Evolutionary conservation across 1,140 invertebrate genomes (phyloP), one percentile per base, ranked within the genome.

Genomic region (Zaprionus ghesquierei): DNA sequence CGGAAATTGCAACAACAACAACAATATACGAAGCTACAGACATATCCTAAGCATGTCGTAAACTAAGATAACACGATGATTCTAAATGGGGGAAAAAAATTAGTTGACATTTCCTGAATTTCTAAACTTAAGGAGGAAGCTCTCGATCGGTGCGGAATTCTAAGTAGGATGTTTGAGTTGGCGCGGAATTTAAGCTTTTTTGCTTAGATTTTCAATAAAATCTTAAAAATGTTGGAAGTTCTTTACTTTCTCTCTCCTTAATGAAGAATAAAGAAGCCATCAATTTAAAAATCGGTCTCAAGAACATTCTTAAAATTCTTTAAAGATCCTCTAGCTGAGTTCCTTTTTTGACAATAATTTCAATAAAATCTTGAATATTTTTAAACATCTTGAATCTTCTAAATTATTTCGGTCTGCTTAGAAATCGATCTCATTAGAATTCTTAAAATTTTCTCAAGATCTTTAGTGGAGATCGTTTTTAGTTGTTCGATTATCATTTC

Each of bases 1-100:
- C 69, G 69, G 18, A 61, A 60, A 68, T 54, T 49, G 13, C 60
- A 61, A 4, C 3, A 46, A n/a, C n/a, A 20, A 41, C 6, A 29
- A 29, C 5, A 29, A 5, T 29, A 5, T 1, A 29, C 0, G 9
- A 46, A 20, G 22, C 41, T 46, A 46, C 41, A 46, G 20, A 18
- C 9, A 46, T 46, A 22, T 46, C 41, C 41, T 46, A 46, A 22
- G 41, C 41, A 20, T 20, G 41, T 46, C 41, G 41, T 46, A 46
- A 46, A 46, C 3, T 46, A 20, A 46, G 41, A 49, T 51, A 23
- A 64, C 20, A 51, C 6, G 23, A n/a, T 27, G 8, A 22, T 23
- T 35, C 25, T n/a, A 51, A 60, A 68, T 29, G n/a, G 25, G 18
- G 13, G 18, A 13, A 59, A 2, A 46, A 9, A 46, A 12, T 41